Evolutionary conservation across 2,888 invertebrate species (phyloP).

Genomic region (Aproaerema taeniolella): DNA sequence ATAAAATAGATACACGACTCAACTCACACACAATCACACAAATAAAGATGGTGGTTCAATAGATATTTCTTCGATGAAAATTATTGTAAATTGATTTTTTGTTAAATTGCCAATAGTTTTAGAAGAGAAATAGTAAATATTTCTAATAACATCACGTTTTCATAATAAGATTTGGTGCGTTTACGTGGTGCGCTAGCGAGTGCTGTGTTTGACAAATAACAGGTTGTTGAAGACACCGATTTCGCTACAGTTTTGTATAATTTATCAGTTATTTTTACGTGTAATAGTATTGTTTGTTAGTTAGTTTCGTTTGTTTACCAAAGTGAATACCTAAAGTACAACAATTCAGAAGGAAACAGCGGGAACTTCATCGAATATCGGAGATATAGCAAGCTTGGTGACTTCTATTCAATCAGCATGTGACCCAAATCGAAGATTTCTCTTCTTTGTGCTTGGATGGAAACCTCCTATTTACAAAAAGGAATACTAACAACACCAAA

Average conservation of each 20-base stretch:
- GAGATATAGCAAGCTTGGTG: conserved; percentile 33
- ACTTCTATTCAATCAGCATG: conserved; percentile 68
- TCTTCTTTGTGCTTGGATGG: conserved; percentile 59
- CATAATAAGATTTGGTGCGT: conserved; percentile 42
- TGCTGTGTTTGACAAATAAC: conserved; percentile 72
- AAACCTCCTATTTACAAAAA: conserved; percentile 32
- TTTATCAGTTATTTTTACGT: conserved; percentile 51
- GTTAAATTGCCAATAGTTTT: conserved; percentile 36
- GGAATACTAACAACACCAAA: conserved; percentile 22
- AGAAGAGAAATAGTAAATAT: conserved; percentile 32
- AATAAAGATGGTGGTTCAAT: conserved; percentile 76
- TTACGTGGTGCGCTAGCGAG: conserved; percentile 54
- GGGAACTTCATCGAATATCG: conserved; percentile 21
- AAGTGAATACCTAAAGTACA: conserved; percentile 15
- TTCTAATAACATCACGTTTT: conserved; percentile 35
- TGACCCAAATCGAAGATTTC: conserved; percentile 76
- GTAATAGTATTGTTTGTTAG: conserved; percentile 29
- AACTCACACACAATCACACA: conserved; percentile 65
- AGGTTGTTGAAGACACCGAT: conserved; percentile 75
- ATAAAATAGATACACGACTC: conserved; percentile 44
- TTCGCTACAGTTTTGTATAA: conserved; percentile 57
- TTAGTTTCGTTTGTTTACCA: conserved; percentile 21
- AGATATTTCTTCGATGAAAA: conserved; percentile 52
- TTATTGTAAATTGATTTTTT: conserved; percentile 40
- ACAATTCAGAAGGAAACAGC: conserved; percentile 18